Percentiles rank a stretch among this genome's conserved stretches.
phyloP scores from a whole-genome alignment of 2,797 vertebrate species.

The Pipistrellus pygmaeus region DNA sequence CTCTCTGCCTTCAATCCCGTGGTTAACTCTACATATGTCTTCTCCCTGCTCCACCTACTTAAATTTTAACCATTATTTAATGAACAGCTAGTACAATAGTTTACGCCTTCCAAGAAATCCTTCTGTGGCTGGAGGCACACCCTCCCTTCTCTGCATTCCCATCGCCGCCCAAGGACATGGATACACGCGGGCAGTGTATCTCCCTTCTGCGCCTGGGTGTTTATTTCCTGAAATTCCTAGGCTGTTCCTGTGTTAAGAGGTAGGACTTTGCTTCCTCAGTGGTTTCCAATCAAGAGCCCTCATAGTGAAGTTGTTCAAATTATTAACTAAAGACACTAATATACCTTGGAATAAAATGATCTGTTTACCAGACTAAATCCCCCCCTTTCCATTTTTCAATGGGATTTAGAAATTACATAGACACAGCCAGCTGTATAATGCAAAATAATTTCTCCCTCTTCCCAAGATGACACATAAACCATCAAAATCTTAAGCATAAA shows the following conservation, averaged over 20 bases:
- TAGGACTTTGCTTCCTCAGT: background rate
- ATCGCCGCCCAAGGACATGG: accelerated
- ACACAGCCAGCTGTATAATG: background rate
- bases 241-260: background rate
- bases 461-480: background rate
- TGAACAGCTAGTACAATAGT: background rate
- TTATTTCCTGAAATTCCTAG: background rate
- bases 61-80: background rate
- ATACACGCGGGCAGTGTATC: background rate
- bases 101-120: background rate
- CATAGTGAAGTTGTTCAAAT: background rate
- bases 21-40: background rate
- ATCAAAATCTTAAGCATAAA: background rate
- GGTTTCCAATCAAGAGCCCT: background rate
- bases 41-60: background rate
- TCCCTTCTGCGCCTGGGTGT: too few relatives aligned
- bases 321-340: background rate
- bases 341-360: background rate
- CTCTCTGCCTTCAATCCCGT: background rate
- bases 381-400: background rate
- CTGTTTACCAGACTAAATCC: background rate
- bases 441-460: background rate
- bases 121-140: background rate
- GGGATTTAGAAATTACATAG: conserved; percentile 18
- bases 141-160: background rate